Conservation (phyloP, 1,140 invertebrate genomes). For the Liolophura sinensis region DNA sequence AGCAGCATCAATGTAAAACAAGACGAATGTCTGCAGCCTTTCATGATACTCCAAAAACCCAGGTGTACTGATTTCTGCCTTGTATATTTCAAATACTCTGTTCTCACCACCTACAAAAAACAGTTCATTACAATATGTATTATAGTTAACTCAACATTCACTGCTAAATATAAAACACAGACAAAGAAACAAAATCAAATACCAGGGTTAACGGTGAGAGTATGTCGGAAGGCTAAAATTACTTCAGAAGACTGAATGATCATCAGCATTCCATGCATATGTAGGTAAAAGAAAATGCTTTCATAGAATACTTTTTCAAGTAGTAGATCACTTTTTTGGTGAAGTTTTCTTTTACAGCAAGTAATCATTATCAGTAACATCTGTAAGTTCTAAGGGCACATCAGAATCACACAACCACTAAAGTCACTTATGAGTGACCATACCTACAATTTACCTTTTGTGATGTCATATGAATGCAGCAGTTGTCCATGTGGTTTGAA, state of each 20-base stretch:
- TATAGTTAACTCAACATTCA: no score
- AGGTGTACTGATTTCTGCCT: conserved; percentile 67
- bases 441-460: conserved; percentile 36
- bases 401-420: background rate
- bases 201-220: no score
- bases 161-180: no score
- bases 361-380: background rate
- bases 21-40: conserved; percentile 85
- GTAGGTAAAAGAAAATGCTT: no score
- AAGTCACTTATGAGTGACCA: background rate
- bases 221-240: background rate
- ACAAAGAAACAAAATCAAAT: no score
- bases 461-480: conserved; percentile 64
- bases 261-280: no score
- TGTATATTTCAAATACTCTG: conserved; percentile 77
- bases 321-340: no score
- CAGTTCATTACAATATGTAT: no score
- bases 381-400: no score
- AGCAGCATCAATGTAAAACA: conserved; percentile 93
- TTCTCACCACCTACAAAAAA: conserved; percentile 26
- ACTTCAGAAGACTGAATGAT: no score
- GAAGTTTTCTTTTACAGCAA: background rate
- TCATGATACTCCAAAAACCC: conserved; percentile 81
- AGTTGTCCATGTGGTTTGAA: conserved; percentile 76
- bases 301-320: no score